Base-by-base conservation (phyloP, 2,888 invertebrate species). In the Scrobipalpa atriplicella region DNA sequence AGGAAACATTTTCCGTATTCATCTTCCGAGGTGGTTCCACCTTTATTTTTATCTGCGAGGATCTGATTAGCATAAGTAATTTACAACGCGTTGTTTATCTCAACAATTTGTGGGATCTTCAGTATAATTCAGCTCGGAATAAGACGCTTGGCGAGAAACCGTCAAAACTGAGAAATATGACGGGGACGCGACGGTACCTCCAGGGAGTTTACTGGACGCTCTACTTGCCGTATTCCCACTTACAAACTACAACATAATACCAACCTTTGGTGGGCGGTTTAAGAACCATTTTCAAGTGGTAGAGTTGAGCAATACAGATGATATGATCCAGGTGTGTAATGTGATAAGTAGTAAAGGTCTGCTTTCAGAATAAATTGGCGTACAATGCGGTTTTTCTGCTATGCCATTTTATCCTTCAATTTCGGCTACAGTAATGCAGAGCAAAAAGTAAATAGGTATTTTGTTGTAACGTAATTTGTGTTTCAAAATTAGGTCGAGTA, bases 131-230 rank as follows among this genome's bases (percentile, higher is more conserved):
- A 21, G 9, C 13, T 36, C 52, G 3, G 58, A 65, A 65, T 65
- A 58, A 43, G 58, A 41, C 21, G 7, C 8, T 58, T 29, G 13
- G 51, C 58, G 19, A 7, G n/a, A 70, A 68, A 67, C 70, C 76
- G 76, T 81, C 83, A 81, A 78, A 82, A 80, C 76, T 77, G 73
- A 71, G 74, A 84, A 84, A 85, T 83, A 86, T 84, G 79, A 82
- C 79, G 79, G 81, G 81, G 79, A n/a, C n/a, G n/a, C n/a, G 3
- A 75, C 75, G 72, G 78, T 54, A 69, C 78, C 80, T 83, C 78
- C 78, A 62, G n/a, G 80, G 75, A 82, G 69, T 72, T 54, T 75
- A 70, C 69, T 52, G 64, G 51, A 65, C 71, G 67, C 71, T 73
- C 74, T 67, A 70, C 71, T 70, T 71, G 68, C 69, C 68, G 72